These are phyloP conservation scores for Mystacornis crossleyi DNA, from an alignment of 2,113 vertebrate genomes.

Conservation along the genomic window DNA sequence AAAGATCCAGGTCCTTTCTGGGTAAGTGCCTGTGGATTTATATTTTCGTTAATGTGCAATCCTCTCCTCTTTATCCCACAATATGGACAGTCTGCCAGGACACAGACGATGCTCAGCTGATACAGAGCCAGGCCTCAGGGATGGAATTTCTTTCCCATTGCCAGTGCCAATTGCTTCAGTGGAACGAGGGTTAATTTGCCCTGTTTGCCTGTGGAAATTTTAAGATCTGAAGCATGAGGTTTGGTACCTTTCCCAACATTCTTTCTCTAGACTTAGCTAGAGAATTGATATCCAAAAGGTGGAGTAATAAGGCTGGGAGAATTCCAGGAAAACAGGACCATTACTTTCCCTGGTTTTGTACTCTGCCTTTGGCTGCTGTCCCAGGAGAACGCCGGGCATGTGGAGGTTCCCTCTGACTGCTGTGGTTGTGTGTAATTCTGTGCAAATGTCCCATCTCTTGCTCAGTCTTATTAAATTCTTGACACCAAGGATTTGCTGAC, in stretches of 20 bases:
- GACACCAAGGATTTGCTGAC: background rate
- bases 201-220: background rate
- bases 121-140: background rate
- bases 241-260: background rate
- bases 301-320: background rate
- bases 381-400: background rate
- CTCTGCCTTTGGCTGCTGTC: background rate
- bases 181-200: background rate
- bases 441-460: background rate
- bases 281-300: background rate
- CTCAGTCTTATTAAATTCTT: background rate
- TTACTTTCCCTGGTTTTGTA: background rate
- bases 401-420: background rate
- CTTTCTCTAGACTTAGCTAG: background rate
- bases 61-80: background rate
- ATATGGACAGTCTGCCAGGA: background rate
- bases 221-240: background rate
- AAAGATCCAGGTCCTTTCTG: conserved; percentile 16
- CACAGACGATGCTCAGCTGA: background rate
- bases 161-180: background rate
- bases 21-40: background rate
- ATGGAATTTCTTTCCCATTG: background rate
- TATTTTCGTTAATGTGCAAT: background rate
- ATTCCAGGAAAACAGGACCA: background rate
- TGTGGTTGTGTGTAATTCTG: background rate